Conservation (phyloP, 2,888 invertebrate genomes). For the Orchesellides sinensis region DNA sequence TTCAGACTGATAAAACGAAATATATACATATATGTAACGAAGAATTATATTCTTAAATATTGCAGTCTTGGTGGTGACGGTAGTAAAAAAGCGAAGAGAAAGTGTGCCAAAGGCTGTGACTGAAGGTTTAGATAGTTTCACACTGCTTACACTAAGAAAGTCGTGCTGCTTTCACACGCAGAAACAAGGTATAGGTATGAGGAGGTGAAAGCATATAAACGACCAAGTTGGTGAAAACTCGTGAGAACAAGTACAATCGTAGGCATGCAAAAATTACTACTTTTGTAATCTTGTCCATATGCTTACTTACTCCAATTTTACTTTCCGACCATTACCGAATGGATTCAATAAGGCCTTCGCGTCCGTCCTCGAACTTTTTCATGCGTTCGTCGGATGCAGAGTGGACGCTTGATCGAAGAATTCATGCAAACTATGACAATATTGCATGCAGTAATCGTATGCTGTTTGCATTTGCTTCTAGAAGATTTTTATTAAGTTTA, state of each 20-base stretch:
- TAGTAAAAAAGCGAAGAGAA: too few relatives aligned
- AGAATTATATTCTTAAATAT: neutral
- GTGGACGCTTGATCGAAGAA: slow-evolving; percentile 19
- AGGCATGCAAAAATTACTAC: neutral
- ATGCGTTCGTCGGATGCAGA: neutral
- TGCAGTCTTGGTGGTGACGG: too few relatives aligned
- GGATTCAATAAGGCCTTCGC: too few relatives aligned
- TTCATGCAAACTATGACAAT: too few relatives aligned
- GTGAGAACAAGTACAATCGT: neutral
- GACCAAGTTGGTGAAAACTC: too few relatives aligned
- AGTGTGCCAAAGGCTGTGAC: neutral
- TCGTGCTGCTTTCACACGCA: neutral
- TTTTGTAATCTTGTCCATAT: slow-evolving; percentile 32
- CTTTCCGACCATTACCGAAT: slow-evolving; percentile 18
- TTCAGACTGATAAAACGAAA: too few relatives aligned
- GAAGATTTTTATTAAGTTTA: too few relatives aligned
- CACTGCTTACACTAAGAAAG: neutral
- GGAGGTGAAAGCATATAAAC: slow-evolving; percentile 19
- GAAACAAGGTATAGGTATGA: neutral
- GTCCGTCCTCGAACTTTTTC: neutral
- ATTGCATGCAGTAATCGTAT: too few relatives aligned
- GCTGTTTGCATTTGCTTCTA: too few relatives aligned
- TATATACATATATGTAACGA: neutral
- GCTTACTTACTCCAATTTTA: slow-evolving; percentile 31
- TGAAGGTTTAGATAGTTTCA: slow-evolving; percentile 21